phyloP scores from a whole-genome alignment of 1,140 invertebrate genomes.

The Rhopalosiphum maidis region DNA sequence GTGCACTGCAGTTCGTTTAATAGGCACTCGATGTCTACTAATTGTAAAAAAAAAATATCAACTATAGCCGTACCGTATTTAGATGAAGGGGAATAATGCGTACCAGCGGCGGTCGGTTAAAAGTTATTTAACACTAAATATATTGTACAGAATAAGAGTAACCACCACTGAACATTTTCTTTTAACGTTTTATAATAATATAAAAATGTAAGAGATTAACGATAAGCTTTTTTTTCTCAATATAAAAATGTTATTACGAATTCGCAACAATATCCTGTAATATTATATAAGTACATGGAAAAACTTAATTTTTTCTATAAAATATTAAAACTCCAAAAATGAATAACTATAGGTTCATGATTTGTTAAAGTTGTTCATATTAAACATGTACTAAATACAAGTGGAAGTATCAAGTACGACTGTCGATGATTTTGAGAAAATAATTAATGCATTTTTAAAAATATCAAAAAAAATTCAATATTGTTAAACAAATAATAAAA shows the following conservation, averaged over 20 bases:
- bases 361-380: not conserved
- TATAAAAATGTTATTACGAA: not conserved
- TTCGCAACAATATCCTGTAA: not conserved
- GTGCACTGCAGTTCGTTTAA: not conserved
- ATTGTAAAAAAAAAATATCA: not conserved
- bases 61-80: not conserved
- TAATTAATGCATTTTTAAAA: too few relatives aligned
- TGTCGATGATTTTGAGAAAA: not conserved
- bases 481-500: too few relatives aligned
- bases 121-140: not conserved
- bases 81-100: not conserved
- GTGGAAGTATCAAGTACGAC: not conserved
- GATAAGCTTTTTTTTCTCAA: not conserved
- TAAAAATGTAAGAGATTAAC: not conserved
- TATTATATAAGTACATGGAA: not conserved
- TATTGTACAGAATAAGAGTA: not conserved
- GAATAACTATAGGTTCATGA: not conserved
- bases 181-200: not conserved
- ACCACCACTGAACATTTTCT: not conserved
- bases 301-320: not conserved
- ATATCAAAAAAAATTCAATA: too few relatives aligned
- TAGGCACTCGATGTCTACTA: not conserved
- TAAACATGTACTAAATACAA: not conserved
- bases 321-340: not conserved
- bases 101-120: not conserved